Conservation (phyloP, 1,140 invertebrate species). For the Bombus waltoni region DNA sequence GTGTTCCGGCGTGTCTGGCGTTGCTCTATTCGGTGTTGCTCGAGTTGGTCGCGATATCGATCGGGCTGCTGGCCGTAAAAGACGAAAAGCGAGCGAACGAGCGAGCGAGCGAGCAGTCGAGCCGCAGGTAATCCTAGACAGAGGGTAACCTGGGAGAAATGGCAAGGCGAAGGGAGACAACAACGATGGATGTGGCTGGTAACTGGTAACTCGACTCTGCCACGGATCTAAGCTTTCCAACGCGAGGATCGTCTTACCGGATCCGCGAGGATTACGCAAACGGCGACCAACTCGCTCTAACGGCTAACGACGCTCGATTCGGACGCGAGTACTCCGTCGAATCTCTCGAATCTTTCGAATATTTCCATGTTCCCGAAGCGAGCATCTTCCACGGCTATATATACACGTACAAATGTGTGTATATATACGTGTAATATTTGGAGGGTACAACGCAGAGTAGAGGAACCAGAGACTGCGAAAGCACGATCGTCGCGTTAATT, state of each 20-base stretch:
- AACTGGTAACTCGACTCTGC: conserved; percentile 58
- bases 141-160: conserved; percentile 31
- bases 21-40: not conserved
- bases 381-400: not conserved
- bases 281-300: conserved; percentile 31
- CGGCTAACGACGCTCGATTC: conserved; percentile 32
- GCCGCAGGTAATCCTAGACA: conserved; percentile 43
- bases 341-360: not conserved
- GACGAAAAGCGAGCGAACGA: conserved; percentile 42
- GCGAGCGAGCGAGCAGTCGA: conserved; percentile 13
- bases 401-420: too few relatives aligned
- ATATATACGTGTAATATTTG: too few relatives aligned
- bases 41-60: conserved; percentile 48
- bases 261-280: conserved; percentile 54
- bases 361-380: not conserved
- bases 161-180: not conserved
- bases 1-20: not conserved
- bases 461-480: not conserved
- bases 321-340: not conserved
- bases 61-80: conserved; percentile 47
- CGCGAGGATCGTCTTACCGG: conserved; percentile 62
- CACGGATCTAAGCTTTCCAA: conserved; percentile 65
- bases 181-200: conserved; percentile 5
- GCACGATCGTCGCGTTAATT: not conserved
- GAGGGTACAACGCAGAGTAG: too few relatives aligned